Base-by-base conservation (phyloP, 2,888 invertebrate genomes). In the Hipparchia sbordonii region DNA sequence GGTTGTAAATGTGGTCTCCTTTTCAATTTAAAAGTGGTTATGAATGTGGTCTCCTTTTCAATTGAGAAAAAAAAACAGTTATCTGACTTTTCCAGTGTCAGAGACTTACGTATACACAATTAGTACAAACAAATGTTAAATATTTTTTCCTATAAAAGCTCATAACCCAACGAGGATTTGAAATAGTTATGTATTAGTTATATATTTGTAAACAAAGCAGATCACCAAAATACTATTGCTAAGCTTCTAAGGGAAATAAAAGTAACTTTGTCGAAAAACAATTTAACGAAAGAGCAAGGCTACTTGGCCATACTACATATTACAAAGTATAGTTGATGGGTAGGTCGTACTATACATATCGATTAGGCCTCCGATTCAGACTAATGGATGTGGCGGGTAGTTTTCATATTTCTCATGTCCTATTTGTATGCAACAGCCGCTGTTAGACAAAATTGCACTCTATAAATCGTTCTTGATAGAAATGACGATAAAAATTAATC, bases 401-500 rank as follows among this genome's bases (percentile, higher is more conserved):
- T n/a, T 12, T 66, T 73, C 68, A 71, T 73, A 75, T 66, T 75
- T 71, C 70, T 66, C 65, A 56, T 70, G 67, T 48, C 70, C 51
- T 70, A 74, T 74, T 74, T 72, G 67, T 69, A 72, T 72, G 60
- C 52, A 61, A 69, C 52, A 39, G 59, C 33, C 39, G 54, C 12
- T 52, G n/a, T n/a, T 39, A 12, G 52, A 63, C 48, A 48, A 9
- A 63, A 13, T 13, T 23, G 13, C 63, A n/a, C 4, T 2, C 6
- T 46, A 45, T 23, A 48, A 13, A 48, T 48, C 59, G 2, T 39
- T 60, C 39, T 60, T 10, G 10, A 39, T 39, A 33, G 33, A 33
- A 59, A 33, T 59, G 8, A 33, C 10, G 10, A 59, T 39, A 6
- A 13, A 59, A 59, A 10, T 33, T 59, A 23, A 10, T 33, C 33